Conservation (phyloP, 2,797 vertebrate genomes). For the Sciurus carolinensis region DNA sequence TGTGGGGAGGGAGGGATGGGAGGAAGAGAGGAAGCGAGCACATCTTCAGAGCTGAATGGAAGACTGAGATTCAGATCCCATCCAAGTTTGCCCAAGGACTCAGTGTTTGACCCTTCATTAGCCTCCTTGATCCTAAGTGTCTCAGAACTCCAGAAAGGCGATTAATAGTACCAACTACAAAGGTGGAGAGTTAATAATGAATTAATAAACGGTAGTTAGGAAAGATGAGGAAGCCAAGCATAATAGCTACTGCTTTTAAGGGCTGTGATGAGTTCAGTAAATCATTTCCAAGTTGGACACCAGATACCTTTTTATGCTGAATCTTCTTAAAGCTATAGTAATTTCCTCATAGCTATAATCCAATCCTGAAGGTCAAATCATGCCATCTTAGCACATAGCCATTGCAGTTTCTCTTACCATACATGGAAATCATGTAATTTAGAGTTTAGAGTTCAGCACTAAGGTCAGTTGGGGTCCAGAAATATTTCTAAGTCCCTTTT, state of each 20-base stretch:
- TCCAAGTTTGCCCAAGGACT: neutral
- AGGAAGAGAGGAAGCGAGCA: neutral
- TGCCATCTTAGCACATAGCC: neutral
- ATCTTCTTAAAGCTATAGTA: conserved; percentile 1
- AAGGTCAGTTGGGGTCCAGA: neutral
- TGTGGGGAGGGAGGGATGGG: neutral
- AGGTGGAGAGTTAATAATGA: neutral
- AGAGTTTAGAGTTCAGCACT: neutral
- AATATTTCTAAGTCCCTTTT: conserved; percentile 20
- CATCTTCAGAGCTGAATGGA: neutral
- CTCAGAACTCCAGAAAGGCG: neutral
- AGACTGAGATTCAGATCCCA: neutral
- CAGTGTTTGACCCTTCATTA: neutral
- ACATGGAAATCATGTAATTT: neutral
- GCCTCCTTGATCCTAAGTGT: conserved; percentile 7
- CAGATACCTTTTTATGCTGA: conserved; percentile 32
- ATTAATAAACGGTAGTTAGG: conserved; percentile 26
- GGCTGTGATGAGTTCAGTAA: conserved; percentile 33
- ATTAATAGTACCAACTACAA: neutral
- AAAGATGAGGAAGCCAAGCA: neutral
- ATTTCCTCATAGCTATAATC: neutral
- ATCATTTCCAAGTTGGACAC: neutral
- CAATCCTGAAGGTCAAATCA: neutral
- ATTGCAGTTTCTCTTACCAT: neutral
- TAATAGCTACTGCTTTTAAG: conserved; percentile 44